These are phyloP conservation scores for Solenodon paradoxus DNA, from an alignment of 2,113 vertebrate genomes.

Conservation along the genomic window DNA sequence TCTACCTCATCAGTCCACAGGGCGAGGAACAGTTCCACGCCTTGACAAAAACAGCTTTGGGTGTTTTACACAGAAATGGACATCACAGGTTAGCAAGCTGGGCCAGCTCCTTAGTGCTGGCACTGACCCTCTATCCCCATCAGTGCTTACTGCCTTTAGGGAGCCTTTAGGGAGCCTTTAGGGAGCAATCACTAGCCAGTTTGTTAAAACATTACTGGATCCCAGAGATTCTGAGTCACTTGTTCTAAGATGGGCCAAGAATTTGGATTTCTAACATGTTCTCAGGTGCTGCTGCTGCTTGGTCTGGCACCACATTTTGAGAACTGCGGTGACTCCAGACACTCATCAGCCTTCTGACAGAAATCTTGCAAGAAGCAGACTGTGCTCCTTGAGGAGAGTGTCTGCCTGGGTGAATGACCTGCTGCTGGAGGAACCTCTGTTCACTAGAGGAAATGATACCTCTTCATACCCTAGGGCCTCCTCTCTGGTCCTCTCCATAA, in stretches of 20 bases:
- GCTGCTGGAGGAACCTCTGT: rapidly evolving
- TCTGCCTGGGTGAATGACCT: not conserved
- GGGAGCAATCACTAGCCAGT: not conserved
- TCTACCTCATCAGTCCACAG: not conserved
- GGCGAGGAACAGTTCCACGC: not conserved
- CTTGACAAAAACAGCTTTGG: not conserved
- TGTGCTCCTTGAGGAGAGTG: not conserved
- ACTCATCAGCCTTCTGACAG: not conserved
- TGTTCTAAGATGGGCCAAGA: not conserved
- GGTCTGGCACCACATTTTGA: not conserved
- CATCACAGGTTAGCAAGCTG: not conserved
- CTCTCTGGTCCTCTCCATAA: not conserved
- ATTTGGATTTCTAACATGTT: not conserved
- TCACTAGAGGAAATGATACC: not conserved
- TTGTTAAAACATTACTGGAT: not conserved
- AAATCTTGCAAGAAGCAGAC: not conserved
- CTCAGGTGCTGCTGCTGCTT: not conserved
- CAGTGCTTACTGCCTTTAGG: not conserved
- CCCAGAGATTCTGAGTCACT: not conserved
- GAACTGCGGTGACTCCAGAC: not conserved
- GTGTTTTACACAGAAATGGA: conserved; percentile 18
- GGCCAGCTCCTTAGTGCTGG: not conserved
- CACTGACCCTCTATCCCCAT: not conserved
- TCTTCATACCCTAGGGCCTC: not conserved
- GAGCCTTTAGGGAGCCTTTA: not conserved